Percentiles rank a stretch among this genome's conserved stretches.
Evolutionary conservation across 2,888 invertebrate species (phyloP).

Genomic region (Colostygia pectinataria): DNA sequence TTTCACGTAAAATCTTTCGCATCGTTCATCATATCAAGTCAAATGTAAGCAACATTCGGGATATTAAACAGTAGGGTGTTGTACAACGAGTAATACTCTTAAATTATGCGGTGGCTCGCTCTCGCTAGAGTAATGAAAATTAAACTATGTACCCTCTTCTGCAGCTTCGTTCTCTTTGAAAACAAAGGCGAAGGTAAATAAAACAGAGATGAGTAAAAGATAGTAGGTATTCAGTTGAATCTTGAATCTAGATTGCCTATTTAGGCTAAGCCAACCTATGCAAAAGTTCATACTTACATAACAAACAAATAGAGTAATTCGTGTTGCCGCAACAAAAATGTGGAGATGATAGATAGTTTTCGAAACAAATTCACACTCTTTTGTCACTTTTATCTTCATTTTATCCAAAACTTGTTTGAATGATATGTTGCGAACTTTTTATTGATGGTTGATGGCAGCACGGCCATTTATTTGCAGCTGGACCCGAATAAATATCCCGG

Average conservation of each 20-base stretch:
- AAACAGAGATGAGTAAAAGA: background rate
- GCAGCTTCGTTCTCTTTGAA: constrained; percentile 10
- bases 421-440: constrained; percentile 61
- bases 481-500: constrained; percentile 61
- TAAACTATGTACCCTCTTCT: constrained; percentile 13
- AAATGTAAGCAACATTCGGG: constrained; percentile 22
- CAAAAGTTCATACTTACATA: too few relatives aligned
- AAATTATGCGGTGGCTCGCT: constrained; percentile 13
- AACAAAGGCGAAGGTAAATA: constrained; percentile 2
- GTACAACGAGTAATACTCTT: constrained; percentile 20
- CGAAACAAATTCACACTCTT: constrained; percentile 23
- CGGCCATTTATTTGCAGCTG: constrained; percentile 59
- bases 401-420: constrained; percentile 49
- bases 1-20: constrained; percentile 20
- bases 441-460: constrained; percentile 59
- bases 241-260: too few relatives aligned
- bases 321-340: background rate
- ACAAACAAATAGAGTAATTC: too few relatives aligned
- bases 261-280: too few relatives aligned
- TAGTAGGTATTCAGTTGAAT: background rate
- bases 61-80: constrained; percentile 26
- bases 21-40: constrained; percentile 16
- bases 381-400: constrained; percentile 31
- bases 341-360: constrained; percentile 9
- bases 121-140: constrained; percentile 16